Percentiles rank a stretch among this genome's conserved stretches.
Evolutionary conservation across 1,140 invertebrate species (phyloP).

Genomic region (Nylanderia fulva): DNA sequence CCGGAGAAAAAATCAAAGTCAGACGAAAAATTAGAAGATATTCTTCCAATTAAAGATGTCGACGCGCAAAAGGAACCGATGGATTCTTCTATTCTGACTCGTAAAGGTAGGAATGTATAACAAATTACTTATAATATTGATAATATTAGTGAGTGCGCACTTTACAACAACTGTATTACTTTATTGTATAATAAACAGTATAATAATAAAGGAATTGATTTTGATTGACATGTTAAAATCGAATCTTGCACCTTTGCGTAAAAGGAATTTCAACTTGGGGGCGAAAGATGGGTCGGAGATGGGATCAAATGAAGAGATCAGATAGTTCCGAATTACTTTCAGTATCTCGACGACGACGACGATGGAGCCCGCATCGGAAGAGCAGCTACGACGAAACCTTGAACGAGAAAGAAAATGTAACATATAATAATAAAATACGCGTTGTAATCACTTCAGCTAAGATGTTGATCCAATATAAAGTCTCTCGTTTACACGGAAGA

Average conservation of each 20-base stretch:
- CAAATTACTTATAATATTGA: background rate
- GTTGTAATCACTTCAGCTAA: background rate
- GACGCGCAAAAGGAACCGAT: conserved; percentile 36
- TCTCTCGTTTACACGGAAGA: background rate
- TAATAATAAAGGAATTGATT: background rate
- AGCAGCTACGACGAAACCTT: conserved; percentile 61
- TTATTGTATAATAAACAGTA: background rate
- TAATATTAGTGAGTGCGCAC: background rate
- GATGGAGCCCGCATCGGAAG: conserved; percentile 85
- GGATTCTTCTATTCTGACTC: conserved; percentile 57
- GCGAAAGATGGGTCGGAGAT: conserved; percentile 88
- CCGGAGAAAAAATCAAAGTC: conserved; percentile 7
- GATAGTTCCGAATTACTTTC: conserved; percentile 87
- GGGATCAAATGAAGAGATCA: conserved; percentile 88
- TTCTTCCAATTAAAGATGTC: background rate
- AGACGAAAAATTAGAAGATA: conserved; percentile 11
- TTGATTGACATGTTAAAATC: conserved; percentile 11
- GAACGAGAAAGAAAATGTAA: conserved; percentile 78
- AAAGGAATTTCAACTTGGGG: conserved; percentile 89
- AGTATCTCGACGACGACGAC: conserved; percentile 81
- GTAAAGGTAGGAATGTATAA: conserved; percentile 72
- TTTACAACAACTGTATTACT: background rate
- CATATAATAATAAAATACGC: background rate
- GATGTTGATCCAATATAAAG: background rate
- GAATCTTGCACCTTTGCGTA: background rate